Evolutionary conservation across 1,140 invertebrate species (phyloP).

Genomic region (Lutraria rhynchaena): DNA sequence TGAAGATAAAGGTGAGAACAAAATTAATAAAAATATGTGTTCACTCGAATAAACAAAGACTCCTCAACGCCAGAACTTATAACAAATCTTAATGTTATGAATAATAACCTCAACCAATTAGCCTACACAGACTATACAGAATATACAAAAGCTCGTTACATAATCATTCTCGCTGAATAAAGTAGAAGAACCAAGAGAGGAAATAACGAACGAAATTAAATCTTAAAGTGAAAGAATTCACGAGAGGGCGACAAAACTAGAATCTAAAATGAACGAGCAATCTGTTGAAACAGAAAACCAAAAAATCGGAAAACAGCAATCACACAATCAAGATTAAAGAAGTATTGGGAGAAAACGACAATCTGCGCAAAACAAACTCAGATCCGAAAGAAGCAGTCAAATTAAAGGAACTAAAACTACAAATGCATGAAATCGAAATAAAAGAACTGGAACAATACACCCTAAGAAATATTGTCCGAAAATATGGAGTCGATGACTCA

Average conservation of each 20-base stretch:
- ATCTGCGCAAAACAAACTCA: background rate
- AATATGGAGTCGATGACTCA: no score
- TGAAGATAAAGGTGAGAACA: background rate
- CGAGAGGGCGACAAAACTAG: background rate
- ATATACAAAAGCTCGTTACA: background rate
- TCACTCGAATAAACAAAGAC: conserved; percentile 3
- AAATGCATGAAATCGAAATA: background rate
- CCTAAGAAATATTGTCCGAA: background rate
- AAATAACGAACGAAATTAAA: background rate
- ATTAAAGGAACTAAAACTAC: background rate
- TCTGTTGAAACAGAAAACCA: background rate
- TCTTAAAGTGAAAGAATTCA: background rate
- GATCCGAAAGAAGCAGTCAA: background rate
- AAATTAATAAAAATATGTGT: background rate
- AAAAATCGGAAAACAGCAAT: background rate
- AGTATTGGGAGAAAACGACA: background rate
- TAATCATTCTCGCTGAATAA: background rate
- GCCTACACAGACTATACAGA: background rate
- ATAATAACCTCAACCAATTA: background rate
- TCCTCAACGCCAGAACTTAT: background rate
- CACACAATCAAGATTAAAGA: background rate
- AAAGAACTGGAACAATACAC: conserved; percentile 1
- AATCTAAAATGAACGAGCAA: background rate
- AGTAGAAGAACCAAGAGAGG: background rate
- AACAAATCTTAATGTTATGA: background rate